Conservation (phyloP, 2,888 invertebrate species). For the Prenolepis imparis region DNA sequence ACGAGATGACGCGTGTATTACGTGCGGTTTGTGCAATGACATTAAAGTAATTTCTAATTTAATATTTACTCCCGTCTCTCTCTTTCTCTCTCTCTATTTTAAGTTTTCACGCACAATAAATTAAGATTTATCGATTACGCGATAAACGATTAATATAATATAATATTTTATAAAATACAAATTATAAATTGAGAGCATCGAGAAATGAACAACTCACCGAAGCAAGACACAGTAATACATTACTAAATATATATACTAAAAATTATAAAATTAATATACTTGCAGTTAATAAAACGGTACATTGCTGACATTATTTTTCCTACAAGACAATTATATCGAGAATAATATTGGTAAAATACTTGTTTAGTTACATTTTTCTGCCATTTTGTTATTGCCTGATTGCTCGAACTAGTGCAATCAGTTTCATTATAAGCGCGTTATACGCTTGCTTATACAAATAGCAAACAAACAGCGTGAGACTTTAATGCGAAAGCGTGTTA, state of each 20-base stretch:
- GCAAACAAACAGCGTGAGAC: conserved; percentile 37
- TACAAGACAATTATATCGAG: no score
- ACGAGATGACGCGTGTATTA: conserved; percentile 24
- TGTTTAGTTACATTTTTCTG: not conserved
- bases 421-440: conserved; percentile 26
- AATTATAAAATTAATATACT: not conserved
- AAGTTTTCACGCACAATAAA: not conserved
- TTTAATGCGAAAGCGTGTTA: not conserved
- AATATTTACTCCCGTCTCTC: not conserved
- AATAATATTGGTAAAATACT: not conserved
- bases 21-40: conserved; percentile 5
- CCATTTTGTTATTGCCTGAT: not conserved
- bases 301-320: not conserved
- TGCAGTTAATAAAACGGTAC: not conserved
- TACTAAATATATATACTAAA: no score
- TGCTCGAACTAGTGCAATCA: conserved; percentile 1
- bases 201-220: not conserved
- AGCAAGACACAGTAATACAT: not conserved
- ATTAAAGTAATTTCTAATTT: not conserved
- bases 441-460: conserved; percentile 1
- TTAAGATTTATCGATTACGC: not conserved
- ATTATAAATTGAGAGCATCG: not conserved
- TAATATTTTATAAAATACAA: not conserved
- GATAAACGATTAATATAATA: not conserved
- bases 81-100: not conserved